Base-by-base conservation (phyloP, 2,888 invertebrate species). In the Papilio gigon region DNA sequence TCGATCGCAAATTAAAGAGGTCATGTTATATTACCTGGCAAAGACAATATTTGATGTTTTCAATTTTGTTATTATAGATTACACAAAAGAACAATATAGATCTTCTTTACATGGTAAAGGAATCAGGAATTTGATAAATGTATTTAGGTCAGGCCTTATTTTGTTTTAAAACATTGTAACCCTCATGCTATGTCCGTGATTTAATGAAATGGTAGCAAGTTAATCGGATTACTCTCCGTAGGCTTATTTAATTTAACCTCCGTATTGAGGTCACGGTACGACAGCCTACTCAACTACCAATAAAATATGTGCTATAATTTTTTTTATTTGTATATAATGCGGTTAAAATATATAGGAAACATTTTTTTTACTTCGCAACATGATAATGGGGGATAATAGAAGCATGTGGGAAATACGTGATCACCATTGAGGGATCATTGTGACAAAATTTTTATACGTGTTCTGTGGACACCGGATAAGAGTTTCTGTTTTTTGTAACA, bases 231-330 rank as follows among this genome's bases (percentile, higher is more conserved):
- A 65, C 42, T 47, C 47, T 25, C 25, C 25, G 33, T 60, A 60
- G 66, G 60, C 61, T 67, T 67, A 61, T 67, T 61, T 50, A 67
- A 66, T 66, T 67, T 61, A 67, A 67, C 67, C 61, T 61, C 47
- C 47, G 37, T 53, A 53, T 67, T 67, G 50, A 61, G 67, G 61
- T 61, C 61, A 67, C 20, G 61, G 17, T 22, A 22, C 60, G 4
- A 53, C 60, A 35, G 47, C 65, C 25, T 50, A 60, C 66, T 35
- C 53, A 60, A 42, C 58, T 30, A 33, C 58, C 27, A 56, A 40
- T 12, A 22, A 37, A 60, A 25, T 8, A 35, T 35, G 25, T 14
- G 25, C 27, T 42, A 62, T 50, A n/a, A 9, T 1, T 44, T 22
- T 44, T 33, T n/a, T 17, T 63, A 4, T 33, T 11, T 20, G 20